Evolutionary conservation across 2,113 vertebrate species (phyloP), one percentile per base, ranked within the genome.

Genomic region (Halichoeres trimaculatus): DNA sequence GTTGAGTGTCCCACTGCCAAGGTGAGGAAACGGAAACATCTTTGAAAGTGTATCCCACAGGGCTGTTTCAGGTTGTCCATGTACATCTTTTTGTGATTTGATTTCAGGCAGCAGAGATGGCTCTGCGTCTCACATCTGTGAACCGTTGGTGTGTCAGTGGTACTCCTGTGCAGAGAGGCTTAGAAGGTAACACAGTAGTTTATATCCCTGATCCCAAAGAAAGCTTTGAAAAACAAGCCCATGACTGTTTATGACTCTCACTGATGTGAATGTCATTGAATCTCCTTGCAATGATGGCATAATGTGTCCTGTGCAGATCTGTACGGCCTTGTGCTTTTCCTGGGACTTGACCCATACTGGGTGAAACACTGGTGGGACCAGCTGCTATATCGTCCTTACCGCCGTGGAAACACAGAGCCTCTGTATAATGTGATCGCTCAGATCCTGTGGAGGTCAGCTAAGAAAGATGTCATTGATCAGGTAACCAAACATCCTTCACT

Each of bases 71-170:
- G 10, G 62, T 24, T 54, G 3, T 43, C 5, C 36, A 1, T 26
- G 35, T 1, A 48, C 17, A 16, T 1, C 19, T 58, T 4, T 9
- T 59, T 60, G 40, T 23, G 12, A 12, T 10, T 16, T 75, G 0
- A 54, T 9, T 1, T 70, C 87, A 99, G 98, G 98, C 98, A 83
- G 97, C 98, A 71, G 98, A 99, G 92, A 99, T 99, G 98, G 97
- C 98, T 9, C 92, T 98, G 38, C 95, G 98, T 51, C 93, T 99
- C 59, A 95, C 95, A 40, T 98, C 97, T 17, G 92, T 99, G 66
- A 98, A 99, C 87, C 96, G 97, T 41, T 99, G 98, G 98, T 99
- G 98, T 74, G 96, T 99, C 84, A 99, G 96, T 62, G 98, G 98
- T 8, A 99, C 98, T 78, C 98, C 98, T 16, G 98, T 99, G n/a